Base-by-base conservation (phyloP, 2,888 invertebrate species). In the Lingula anatina region DNA sequence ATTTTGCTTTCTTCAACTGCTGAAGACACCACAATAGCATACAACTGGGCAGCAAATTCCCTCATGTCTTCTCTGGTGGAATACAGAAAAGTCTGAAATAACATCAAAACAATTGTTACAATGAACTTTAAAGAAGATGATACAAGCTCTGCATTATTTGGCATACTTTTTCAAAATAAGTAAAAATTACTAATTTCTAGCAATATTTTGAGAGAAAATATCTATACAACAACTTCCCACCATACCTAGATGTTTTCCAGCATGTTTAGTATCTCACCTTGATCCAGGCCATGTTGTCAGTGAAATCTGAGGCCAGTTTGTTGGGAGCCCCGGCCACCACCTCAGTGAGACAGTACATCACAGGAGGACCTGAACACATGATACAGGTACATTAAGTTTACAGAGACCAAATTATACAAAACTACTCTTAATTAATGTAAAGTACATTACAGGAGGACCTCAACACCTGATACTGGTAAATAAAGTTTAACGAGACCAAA, bases 281-380 rank as follows among this genome's bases (percentile, higher is more conserved):
- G 36, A 89, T 71, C 83, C 87, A 87, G 4, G 83, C 81, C 15
- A 85, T 67, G 20, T 87, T 82, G 28, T 80, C 82, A n/a, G n/a
- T n/a, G n/a, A n/a, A n/a, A n/a, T n/a, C n/a, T n/a, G n/a, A n/a
- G 0, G 85, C 82, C 65, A 90, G 81, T 49, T 83, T 78, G 23
- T 85, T 83, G 0, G 90, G 87, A 9, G 88, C 83, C 52, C 88
- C 88, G 37, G 90, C 90, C n/a, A 91, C 81, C 23, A 90, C 81
- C 77, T 93, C 92, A 59, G 90, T 80, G 67, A 93, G 81, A 61
- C 88, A 89, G 48, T 86, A 85, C 46, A 92, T 70, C 5, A 68
- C 59, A 24, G 63, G 57, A 4, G 64, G 57, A 51, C 66, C 71
- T 72, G 53, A 26, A 56, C 48, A 39, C 7, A 26, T 25, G 38